Evolutionary conservation across 2,113 vertebrate species (phyloP).

Genomic region (Eclectus roratus): DNA sequence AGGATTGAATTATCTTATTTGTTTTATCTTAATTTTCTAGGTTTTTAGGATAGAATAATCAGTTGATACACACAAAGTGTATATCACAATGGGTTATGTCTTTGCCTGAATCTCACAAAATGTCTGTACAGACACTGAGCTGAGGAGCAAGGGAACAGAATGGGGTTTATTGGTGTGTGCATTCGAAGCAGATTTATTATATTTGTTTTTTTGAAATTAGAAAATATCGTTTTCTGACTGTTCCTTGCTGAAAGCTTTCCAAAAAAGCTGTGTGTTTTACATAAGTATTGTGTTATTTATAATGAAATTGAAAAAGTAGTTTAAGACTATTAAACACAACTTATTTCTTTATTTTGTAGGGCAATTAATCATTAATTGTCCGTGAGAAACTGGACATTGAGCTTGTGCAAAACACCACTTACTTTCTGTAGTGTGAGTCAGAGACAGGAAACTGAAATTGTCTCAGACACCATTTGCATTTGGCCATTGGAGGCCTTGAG

Average conservation of each 20-base stretch:
- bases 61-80: background rate
- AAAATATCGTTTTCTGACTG: background rate
- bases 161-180: background rate
- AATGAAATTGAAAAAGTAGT: background rate
- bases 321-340: background rate
- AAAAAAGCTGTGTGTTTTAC: background rate
- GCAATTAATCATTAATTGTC: background rate
- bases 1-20: background rate
- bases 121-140: background rate
- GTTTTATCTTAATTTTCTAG: background rate
- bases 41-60: background rate
- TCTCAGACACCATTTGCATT: background rate
- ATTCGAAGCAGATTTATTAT: background rate
- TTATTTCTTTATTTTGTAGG: background rate
- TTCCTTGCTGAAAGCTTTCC: background rate
- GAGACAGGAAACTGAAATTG: background rate
- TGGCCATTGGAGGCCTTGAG: background rate
- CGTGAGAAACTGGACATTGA: background rate
- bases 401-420: background rate
- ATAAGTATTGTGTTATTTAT: background rate
- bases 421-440: background rate
- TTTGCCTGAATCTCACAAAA: background rate
- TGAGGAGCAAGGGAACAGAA: background rate
- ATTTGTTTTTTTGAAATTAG: background rate
- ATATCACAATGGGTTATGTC: background rate